Evolutionary conservation across 2,113 vertebrate species (phyloP), one percentile per base, ranked within the genome.

Genomic region (Cheilinus undulatus): DNA sequence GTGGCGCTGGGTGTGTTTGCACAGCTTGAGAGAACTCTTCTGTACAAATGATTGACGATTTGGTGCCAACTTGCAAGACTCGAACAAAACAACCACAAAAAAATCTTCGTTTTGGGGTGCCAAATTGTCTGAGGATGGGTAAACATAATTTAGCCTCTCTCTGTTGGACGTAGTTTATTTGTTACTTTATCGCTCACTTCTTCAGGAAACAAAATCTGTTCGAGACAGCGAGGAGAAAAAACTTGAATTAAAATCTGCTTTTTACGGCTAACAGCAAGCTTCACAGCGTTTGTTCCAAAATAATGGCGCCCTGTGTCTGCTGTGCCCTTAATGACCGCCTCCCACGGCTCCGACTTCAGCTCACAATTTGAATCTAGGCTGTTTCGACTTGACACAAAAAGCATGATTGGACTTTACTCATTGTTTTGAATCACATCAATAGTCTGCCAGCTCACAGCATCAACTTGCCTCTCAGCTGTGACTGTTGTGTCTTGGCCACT

Each of bases 21-120:
- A 80, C 86, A 84, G 83, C 89, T 88, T 87, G 76, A 75, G 28
- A 78, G 60, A 53, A 50, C 77, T 72, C 36, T 2, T 3, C 72
- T 46, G 67, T 67, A 76, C 76, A 73, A 73, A 74, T 61, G 72
- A 84, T 45, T 40, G 67, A 82, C 19, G 32, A 75, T 72, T 62
- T 50, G 48, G 75, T 60, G 69, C 82, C 77, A 82, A 83, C 67
- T 68, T 76, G 36, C 42, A 73, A 12, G 49, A 57, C 59, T 42
- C 67, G 60, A 57, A 77, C 70, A 74, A 63, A 71, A 78, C 68
- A 69, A 74, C 30, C 50, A 45, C 32, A 15, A 20, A 73, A 57
- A 45, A 22, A 38, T 75, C 62, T 57, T 75, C n/a, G 27, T 56
- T 73, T 80, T 40, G 15, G 40, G 30, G 49, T 80, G 78, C 85